A percentile compares a stretch with the other conserved stretches of the same genome.
Conservation (phyloP, 2,888 invertebrate genomes). For the Allophyes oxyacanthae region DNA sequence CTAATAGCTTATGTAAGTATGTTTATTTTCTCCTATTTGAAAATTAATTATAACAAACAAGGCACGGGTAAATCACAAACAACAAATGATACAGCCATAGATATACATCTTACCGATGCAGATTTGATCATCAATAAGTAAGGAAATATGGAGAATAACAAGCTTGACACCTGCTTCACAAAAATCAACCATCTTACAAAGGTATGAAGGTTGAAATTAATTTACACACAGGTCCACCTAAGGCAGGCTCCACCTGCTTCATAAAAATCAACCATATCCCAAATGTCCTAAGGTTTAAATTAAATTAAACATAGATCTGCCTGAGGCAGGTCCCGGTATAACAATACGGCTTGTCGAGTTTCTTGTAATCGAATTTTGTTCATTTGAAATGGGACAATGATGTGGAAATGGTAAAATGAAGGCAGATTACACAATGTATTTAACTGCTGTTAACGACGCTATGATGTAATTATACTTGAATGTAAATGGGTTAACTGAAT, state of each 20-base stretch:
- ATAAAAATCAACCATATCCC: slow-evolving; percentile 2
- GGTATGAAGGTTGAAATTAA: neutral
- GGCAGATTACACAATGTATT: slow-evolving; percentile 11
- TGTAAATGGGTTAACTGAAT: slow-evolving; percentile 21
- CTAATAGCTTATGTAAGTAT: too few relatives aligned
- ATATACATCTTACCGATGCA: slow-evolving; percentile 2
- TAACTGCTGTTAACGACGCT: slow-evolving; percentile 21
- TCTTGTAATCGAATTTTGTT: slow-evolving; percentile 28
- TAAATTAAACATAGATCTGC: slow-evolving; percentile 1
- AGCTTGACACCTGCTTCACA: neutral
- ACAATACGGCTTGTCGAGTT: slow-evolving; percentile 26
- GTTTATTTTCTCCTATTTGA: too few relatives aligned
- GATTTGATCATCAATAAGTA: slow-evolving; percentile 10
- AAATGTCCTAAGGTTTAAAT: neutral
- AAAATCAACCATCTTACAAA: slow-evolving; percentile 1
- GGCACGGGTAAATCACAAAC: slow-evolving; percentile 9
- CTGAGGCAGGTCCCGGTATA: neutral
- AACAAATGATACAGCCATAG: neutral
- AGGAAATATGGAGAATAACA: slow-evolving; percentile 15
- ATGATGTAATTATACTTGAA: slow-evolving; percentile 22
- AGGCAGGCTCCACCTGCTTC: neutral
- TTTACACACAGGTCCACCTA: neutral
- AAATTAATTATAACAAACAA: slow-evolving; percentile 27
- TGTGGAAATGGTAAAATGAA: slow-evolving; percentile 16
- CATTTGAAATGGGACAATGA: slow-evolving; percentile 29